phyloP scores from a whole-genome alignment of 1,140 invertebrate genomes.

The Charaxes varanes region DNA sequence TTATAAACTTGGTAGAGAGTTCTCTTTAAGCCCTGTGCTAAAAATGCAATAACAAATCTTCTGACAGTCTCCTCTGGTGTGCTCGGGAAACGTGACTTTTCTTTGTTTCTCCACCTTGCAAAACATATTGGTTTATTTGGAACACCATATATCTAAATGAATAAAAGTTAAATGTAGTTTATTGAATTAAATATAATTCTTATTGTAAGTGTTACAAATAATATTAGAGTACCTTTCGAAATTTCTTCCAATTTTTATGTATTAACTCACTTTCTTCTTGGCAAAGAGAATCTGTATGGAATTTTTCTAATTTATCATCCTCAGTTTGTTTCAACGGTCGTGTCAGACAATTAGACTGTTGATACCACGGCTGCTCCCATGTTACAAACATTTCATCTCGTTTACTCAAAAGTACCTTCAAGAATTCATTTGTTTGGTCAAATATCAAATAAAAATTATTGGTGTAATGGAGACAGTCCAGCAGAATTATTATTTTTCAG shows the following conservation, averaged over 20 bases:
- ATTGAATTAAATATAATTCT: constrained; percentile 1
- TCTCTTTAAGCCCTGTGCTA: constrained; percentile 43
- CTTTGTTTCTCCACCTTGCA: constrained; percentile 48
- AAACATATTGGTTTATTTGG: constrained; percentile 44
- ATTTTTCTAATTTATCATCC: constrained; percentile 10
- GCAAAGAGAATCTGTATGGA: constrained; percentile 22
- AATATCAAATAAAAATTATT: too few relatives aligned
- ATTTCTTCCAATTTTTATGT: constrained; percentile 34
- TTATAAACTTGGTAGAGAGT: constrained; percentile 45
- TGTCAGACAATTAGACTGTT: constrained; percentile 27
- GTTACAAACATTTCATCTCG: constrained; percentile 23
- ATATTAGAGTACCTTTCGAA: constrained; percentile 28
- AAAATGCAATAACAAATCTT: constrained; percentile 41
- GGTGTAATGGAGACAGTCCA: too few relatives aligned
- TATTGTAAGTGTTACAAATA: too few relatives aligned
- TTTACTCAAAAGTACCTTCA: constrained; percentile 30
- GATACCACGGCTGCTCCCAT: constrained; percentile 47
- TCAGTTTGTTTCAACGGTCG: constrained; percentile 21
- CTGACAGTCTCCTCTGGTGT: constrained; percentile 35
- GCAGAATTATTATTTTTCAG: too few relatives aligned
- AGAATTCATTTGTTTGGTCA: too few relatives aligned
- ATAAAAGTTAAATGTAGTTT: constrained; percentile 10
- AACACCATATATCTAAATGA: constrained; percentile 34
- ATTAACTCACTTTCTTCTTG: constrained; percentile 33
- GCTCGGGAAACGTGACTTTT: constrained; percentile 24